These are phyloP conservation scores for Oscheius myriophilus DNA, from an alignment of 2,888 invertebrate genomes.

Conservation along the genomic window DNA sequence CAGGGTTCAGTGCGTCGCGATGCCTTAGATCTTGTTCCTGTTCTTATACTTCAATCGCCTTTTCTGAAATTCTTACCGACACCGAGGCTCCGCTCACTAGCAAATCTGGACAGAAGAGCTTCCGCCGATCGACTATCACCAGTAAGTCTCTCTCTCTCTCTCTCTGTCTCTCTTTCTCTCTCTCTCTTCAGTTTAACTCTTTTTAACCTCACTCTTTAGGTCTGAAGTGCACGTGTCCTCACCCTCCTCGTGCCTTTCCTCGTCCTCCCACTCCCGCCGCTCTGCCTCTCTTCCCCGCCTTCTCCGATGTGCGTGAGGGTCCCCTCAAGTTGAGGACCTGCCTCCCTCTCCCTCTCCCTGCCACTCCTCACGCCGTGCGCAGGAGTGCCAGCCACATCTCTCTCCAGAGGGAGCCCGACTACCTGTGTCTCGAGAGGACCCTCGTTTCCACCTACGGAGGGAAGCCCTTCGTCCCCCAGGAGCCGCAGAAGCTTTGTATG, in stretches of 20 bases:
- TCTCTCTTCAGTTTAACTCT: too few relatives aligned
- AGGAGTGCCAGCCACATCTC: too few relatives aligned
- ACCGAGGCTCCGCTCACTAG: too few relatives aligned
- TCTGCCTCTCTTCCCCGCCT: neutral
- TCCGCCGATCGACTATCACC: neutral
- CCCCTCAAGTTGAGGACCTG: slow-evolving; percentile 15
- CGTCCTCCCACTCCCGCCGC: neutral
- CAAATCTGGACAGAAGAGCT: too few relatives aligned
- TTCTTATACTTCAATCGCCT: slow-evolving; percentile 14
- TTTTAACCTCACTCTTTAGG: too few relatives aligned
- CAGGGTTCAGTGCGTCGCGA: neutral
- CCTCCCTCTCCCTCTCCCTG: slow-evolving; percentile 12
- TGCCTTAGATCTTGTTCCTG: slow-evolving; percentile 4
- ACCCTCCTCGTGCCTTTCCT: neutral
- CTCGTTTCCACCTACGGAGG: neutral
- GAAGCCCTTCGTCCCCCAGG: slow-evolving; percentile 5
- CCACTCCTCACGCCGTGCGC: too few relatives aligned
- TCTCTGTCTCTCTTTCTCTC: neutral
- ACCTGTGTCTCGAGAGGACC: slow-evolving; percentile 16
- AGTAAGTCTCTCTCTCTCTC: neutral
- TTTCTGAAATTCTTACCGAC: slow-evolving; percentile 5
- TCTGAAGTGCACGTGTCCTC: neutral
- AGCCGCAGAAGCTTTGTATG: neutral
- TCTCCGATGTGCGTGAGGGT: neutral
- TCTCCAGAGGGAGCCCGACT: slow-evolving; percentile 11